Base-by-base conservation (phyloP, 2,888 invertebrate species). In the Yponomeuta malinellus region DNA sequence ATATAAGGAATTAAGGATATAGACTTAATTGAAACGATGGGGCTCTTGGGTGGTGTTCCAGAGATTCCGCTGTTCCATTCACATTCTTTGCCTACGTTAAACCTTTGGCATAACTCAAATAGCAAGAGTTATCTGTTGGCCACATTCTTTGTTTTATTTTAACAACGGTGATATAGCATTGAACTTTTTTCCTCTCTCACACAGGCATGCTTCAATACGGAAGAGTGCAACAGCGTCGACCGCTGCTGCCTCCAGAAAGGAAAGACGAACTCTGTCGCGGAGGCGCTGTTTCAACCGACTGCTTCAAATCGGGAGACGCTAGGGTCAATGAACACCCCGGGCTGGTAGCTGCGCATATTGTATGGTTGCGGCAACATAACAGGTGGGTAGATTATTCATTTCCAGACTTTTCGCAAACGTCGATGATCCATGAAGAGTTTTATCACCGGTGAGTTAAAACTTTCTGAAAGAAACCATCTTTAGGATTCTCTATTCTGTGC, bases 261-360 rank as follows among this genome's bases (percentile, higher is more conserved):
- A 89, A 90, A n/a, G 94, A 95, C 71, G 96, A 95, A 82, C 92
- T 95, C 2, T 96, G 96, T 77, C 93, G 93, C 64, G 93, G 94
- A 0, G 96, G 96, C 0, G 96, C 95, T 0, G 88, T 96, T 3
- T 95, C 95, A 65, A 93, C 94, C 0, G 94, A 95, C 74, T 97
- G 97, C 85, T 96, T 97, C 83, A 93, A 94, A 77, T 94, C 96
- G 0, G 97, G 97, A 0, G 97, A 97, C 84, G 94, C 93, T 0
- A 90, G 97, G 2, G 94, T 96, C 74, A 95, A 95, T 73, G 97
- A 97, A 81, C 97, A 97, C 76, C 97, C 97, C 0, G 97, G 95
- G 0, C 90, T 97, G 15, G 95, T 95, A 1, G 94, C 95, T 0
- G 92, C 96, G 71, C 97, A 97, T 79, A 95, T 96, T 0, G 91